A percentile compares a stretch with the other conserved stretches of the same genome.
Conservation (phyloP, 2,797 vertebrate species). For the Xenopus petersii region DNA sequence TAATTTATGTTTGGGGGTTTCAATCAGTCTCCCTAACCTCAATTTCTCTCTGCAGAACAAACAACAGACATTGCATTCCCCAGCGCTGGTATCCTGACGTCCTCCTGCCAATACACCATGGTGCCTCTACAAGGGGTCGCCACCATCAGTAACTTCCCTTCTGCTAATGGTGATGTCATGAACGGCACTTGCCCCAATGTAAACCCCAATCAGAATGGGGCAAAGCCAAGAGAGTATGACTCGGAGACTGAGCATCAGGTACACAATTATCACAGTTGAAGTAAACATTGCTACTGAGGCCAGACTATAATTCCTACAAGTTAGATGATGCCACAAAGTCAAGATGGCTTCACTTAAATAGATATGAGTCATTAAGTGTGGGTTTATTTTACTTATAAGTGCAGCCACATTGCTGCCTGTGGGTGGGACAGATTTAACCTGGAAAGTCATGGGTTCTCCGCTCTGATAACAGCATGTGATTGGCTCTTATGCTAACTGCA, state of each 20-base stretch:
- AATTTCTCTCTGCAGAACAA: constrained; percentile 74
- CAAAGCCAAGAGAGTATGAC: constrained; percentile 71
- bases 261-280: constrained; percentile 8
- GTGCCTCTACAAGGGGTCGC: constrained; percentile 84
- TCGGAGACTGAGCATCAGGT: constrained; percentile 78
- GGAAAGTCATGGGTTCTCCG: too few relatives aligned
- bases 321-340: too few relatives aligned
- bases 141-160: constrained; percentile 66
- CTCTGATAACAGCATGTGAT: too few relatives aligned
- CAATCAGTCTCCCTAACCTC: neutral
- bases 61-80: constrained; percentile 86
- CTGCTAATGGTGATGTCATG: constrained; percentile 54
- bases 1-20: too few relatives aligned
- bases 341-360: too few relatives aligned
- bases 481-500: too few relatives aligned
- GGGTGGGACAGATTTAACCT: too few relatives aligned
- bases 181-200: constrained; percentile 61
- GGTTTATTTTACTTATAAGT: too few relatives aligned
- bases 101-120: constrained; percentile 95
- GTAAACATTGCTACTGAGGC: neutral
- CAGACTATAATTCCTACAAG: neutral
- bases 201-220: constrained; percentile 65
- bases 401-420: too few relatives aligned
- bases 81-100: constrained; percentile 71
- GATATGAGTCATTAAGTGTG: too few relatives aligned